Percentiles rank a stretch among this genome's conserved stretches.
These are phyloP conservation scores for Cotesia vestalis DNA, from an alignment of 1,140 invertebrate genomes.

Conservation along the genomic window DNA sequence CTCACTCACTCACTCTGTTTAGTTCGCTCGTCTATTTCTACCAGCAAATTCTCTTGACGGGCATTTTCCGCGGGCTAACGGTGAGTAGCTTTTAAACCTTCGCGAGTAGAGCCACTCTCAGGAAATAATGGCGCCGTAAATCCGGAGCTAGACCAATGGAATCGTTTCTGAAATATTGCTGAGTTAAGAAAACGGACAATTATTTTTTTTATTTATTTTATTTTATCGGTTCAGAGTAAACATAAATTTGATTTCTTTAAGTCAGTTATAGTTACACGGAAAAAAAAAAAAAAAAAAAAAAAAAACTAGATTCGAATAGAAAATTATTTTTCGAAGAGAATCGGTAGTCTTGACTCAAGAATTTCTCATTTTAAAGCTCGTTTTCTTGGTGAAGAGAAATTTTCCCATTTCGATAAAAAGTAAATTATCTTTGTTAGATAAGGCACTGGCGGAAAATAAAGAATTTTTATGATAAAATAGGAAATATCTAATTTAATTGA, in stretches of 20 bases:
- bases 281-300: too few species aligned
- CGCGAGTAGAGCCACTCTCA: neutral
- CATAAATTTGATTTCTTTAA: neutral
- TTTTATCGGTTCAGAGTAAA: neutral
- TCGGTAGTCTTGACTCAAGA: too few species aligned
- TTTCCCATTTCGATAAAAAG: too few species aligned
- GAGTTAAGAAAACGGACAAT: slow-evolving; percentile 5
- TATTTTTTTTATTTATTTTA: neutral
- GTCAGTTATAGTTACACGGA: too few species aligned
- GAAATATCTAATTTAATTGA: too few species aligned
- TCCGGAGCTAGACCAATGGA: slow-evolving; percentile 37
- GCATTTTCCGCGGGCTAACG: slow-evolving; percentile 23
- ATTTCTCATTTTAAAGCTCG: too few species aligned
- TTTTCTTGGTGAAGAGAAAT: too few species aligned
- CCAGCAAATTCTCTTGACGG: slow-evolving; percentile 10
- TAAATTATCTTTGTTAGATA: too few species aligned
- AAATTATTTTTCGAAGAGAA: too few species aligned
- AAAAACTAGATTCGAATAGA: too few species aligned
- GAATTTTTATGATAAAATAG: too few species aligned
- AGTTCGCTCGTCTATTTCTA: neutral
- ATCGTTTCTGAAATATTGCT: slow-evolving; percentile 44
- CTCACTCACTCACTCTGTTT: neutral
- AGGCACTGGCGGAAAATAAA: too few species aligned
- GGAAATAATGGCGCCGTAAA: slow-evolving; percentile 40
- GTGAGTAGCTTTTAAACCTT: slow-evolving; percentile 25